These are phyloP conservation scores for Galerucella calmariensis DNA, from an alignment of 2,888 invertebrate genomes.

Conservation along the genomic window DNA sequence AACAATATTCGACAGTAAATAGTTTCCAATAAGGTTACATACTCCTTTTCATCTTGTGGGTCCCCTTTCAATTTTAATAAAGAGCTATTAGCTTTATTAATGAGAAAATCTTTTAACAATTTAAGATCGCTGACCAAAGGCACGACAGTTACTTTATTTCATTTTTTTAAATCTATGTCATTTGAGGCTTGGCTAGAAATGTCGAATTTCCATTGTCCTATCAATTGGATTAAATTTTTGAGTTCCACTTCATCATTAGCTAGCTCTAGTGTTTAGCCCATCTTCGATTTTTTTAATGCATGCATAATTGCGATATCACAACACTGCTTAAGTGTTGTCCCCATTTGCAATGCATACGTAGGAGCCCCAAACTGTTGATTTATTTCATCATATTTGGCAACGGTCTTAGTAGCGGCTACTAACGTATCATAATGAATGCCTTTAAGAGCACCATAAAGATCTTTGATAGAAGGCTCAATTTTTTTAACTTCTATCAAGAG, in stretches of 20 bases:
- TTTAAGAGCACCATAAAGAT: slow-evolving; percentile 14
- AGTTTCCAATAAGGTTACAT: slow-evolving; percentile 42
- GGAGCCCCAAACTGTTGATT: slow-evolving; percentile 33
- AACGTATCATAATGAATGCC: slow-evolving; percentile 7
- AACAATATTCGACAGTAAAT: slow-evolving; percentile 21
- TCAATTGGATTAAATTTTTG: slow-evolving; percentile 44
- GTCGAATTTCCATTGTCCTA: slow-evolving; percentile 44
- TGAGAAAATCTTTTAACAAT: slow-evolving; percentile 40
- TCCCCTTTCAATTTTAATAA: slow-evolving; percentile 15
- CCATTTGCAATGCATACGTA: slow-evolving; percentile 39
- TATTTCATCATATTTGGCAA: slow-evolving; percentile 31
- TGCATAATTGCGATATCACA: slow-evolving; percentile 34
- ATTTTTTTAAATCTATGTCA: slow-evolving; percentile 11
- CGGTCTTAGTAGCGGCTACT: slow-evolving; percentile 21
- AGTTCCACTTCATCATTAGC: slow-evolving; percentile 45
- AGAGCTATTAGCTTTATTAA: slow-evolving; percentile 16
- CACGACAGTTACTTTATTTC: slow-evolving; percentile 24
- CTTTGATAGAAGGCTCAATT: slow-evolving; percentile 16
- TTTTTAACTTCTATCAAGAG: slow-evolving; percentile 18
- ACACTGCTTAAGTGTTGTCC: slow-evolving; percentile 38
- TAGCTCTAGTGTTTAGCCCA: background rate
- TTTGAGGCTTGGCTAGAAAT: slow-evolving; percentile 33
- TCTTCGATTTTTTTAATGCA: slow-evolving; percentile 42
- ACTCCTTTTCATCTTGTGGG: background rate
- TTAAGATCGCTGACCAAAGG: slow-evolving; percentile 43